Conservation (phyloP, 2,797 vertebrate species). For the Poeciliopsis gracilis region DNA sequence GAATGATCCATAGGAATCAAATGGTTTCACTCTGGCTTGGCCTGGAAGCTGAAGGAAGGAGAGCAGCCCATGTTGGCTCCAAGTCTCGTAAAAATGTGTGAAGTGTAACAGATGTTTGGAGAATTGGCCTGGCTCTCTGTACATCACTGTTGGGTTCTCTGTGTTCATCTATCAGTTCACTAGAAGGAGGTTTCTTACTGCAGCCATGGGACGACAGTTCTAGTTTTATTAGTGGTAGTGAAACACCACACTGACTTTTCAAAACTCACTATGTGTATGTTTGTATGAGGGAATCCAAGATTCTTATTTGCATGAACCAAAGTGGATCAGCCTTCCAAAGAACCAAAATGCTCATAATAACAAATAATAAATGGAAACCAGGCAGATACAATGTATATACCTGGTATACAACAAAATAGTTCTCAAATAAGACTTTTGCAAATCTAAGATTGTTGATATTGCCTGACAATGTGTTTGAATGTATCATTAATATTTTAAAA, state of each 20-base stretch:
- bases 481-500: neutral
- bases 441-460: neutral
- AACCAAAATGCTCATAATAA: neutral
- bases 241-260: neutral
- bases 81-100: neutral
- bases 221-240: neutral
- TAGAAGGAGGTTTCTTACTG: slow-evolving; percentile 20
- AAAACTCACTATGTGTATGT: neutral
- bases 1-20: slow-evolving; percentile 54
- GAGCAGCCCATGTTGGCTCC: neutral
- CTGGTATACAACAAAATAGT: neutral
- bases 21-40: slow-evolving; percentile 2
- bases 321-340: slow-evolving; percentile 33
- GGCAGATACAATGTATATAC: neutral
- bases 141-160: slow-evolving; percentile 38
- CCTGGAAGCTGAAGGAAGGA: neutral
- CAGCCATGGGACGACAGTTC: neutral
- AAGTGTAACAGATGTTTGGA: slow-evolving; percentile 22
- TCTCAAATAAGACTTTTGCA: neutral
- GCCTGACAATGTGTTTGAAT: neutral
- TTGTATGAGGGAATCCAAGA: slow-evolving; percentile 2
- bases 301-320: slow-evolving; percentile 64
- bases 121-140: slow-evolving; percentile 32
- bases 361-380: neutral
- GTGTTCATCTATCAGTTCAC: neutral